Percentiles rank a stretch among this genome's conserved stretches.
Evolutionary conservation across 1,140 invertebrate species (phyloP).

Genomic region (Batillaria attramentaria): DNA sequence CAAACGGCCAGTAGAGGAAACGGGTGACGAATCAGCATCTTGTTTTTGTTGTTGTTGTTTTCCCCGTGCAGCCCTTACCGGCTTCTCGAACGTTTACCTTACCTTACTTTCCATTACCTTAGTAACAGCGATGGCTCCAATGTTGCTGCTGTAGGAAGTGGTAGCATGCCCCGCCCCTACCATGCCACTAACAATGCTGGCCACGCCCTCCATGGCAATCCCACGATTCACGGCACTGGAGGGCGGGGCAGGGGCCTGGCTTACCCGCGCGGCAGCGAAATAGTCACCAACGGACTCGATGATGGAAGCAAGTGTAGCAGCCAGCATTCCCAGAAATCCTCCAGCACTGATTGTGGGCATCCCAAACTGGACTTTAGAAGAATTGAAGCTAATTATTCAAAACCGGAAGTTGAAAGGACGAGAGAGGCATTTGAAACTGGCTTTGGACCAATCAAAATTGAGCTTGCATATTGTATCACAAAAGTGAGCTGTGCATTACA

Average conservation of each 20-base stretch:
- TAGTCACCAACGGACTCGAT: conserved; percentile 93
- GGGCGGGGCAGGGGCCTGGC: conserved; percentile 83
- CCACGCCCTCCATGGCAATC: conserved; percentile 88
- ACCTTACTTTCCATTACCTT: conserved; percentile 73
- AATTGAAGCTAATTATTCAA: no score
- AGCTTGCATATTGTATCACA: no score
- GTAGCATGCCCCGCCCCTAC: conserved; percentile 88
- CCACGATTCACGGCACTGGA: conserved; percentile 81
- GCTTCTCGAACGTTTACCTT: neutral
- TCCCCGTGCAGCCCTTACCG: neutral
- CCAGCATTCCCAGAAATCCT: conserved; percentile 86
- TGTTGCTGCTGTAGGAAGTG: conserved; percentile 87
- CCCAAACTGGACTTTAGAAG: no score
- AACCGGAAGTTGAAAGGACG: no score
- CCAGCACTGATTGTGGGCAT: conserved; percentile 82
- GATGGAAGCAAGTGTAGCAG: conserved; percentile 86
- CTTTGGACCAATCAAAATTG: no score
- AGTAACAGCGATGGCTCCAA: conserved; percentile 86
- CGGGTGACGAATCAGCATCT: neutral
- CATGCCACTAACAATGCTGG: conserved; percentile 85
- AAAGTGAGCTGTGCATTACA: no score
- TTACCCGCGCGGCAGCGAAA: conserved; percentile 87
- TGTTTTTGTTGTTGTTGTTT: neutral
- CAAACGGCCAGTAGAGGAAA: neutral
- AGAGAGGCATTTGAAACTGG: no score